Evolutionary conservation across 2,113 vertebrate species (phyloP).

Genomic region (Paedocypris sp.): DNA sequence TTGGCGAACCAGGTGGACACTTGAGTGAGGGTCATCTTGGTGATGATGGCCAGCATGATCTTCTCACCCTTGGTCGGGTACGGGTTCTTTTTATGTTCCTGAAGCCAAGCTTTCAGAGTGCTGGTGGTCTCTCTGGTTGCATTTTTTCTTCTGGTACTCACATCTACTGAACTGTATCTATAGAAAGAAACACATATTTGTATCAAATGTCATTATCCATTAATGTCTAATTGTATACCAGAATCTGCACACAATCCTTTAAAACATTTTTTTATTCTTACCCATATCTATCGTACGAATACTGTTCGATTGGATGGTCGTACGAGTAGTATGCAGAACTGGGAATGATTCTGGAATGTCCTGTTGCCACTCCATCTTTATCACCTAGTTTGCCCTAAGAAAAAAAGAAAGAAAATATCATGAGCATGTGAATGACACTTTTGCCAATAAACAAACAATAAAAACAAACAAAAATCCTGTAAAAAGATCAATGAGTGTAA

Average conservation of each 20-base stretch:
- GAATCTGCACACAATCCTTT: background rate
- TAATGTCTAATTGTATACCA: no score
- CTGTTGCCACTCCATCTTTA: constrained; percentile 70
- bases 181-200: background rate
- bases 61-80: constrained; percentile 81
- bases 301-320: constrained; percentile 80
- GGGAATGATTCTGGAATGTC: constrained; percentile 69
- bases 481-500: background rate
- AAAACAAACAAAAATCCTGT: background rate
- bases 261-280: constrained; percentile 29
- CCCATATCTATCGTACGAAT: constrained; percentile 83
- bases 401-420: no score
- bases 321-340: constrained; percentile 78
- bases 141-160: constrained; percentile 82
- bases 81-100: constrained; percentile 80
- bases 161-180: constrained; percentile 82
- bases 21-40: constrained; percentile 83
- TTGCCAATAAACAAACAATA: constrained; percentile 12
- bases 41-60: constrained; percentile 82
- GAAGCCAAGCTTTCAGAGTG: constrained; percentile 84
- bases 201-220: background rate
- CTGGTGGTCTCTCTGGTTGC: constrained; percentile 91
- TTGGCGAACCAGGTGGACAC: constrained; percentile 90
- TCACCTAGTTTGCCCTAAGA: constrained; percentile 74
- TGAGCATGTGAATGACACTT: no score